Evolutionary conservation across 2,797 vertebrate genomes (phyloP), one percentile per base, ranked within the genome.

Genomic region (Carapus acus): DNA sequence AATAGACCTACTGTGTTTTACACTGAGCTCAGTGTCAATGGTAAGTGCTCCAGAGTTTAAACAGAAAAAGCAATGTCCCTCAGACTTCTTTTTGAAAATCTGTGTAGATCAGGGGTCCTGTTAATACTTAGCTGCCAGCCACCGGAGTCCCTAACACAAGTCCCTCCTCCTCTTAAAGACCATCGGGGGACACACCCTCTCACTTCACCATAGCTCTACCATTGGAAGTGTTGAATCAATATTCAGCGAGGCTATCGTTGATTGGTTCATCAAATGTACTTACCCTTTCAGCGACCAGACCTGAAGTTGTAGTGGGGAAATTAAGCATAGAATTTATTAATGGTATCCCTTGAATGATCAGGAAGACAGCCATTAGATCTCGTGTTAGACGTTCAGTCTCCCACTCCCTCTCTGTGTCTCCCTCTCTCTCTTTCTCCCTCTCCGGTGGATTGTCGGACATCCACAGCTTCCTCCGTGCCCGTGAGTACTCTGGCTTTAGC

Each of bases 281-380:
- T 71, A 60, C 47, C 76, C 82, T 87, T 84, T 86, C 84, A 86
- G 86, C 87, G 88, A 87, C 85, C 81, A 83, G 83, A 75, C 83
- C 67, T 80, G 74, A 88, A 89, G 84, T 88, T 88, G 82, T 79
- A 78, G 78, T 59, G 83, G 81, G 78, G 81, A 78, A 80, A 75
- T 80, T 58, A 33, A 33, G 9, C 31, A 33, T 33, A 27, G 8
- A 18, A n/a, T n/a, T n/a, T n/a, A n/a, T n/a, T n/a, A n/a, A n/a
- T n/a, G n/a, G n/a, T n/a, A n/a, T n/a, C n/a, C n/a, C n/a, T n/a
- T n/a, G n/a, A n/a, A n/a, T n/a, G n/a, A n/a, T n/a, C n/a, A n/a
- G n/a, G n/a, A n/a, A n/a, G n/a, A n/a, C n/a, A n/a, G n/a, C n/a
- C n/a, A n/a, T n/a, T n/a, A n/a, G n/a, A n/a, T n/a, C n/a, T n/a